Base-by-base conservation (phyloP, 2,113 vertebrate genomes). In the Nycticryphes semicollaris region DNA sequence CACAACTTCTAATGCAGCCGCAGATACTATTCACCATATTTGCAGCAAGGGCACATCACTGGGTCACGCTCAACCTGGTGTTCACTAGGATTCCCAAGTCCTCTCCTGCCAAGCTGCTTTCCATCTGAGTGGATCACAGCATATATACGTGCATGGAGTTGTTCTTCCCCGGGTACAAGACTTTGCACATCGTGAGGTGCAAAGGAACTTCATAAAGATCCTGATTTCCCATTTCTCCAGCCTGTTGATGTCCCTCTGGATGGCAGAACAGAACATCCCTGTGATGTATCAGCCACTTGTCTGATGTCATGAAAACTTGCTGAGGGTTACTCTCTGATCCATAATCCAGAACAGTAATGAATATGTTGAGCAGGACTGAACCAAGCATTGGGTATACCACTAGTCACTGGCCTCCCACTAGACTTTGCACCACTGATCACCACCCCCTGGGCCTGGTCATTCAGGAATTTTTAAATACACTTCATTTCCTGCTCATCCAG, bases 371-470 rank as follows among this genome's bases (percentile, higher is more conserved):
- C n/a, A 47, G 47, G 37, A 62, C 45, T 62, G 47, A 24, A 60
- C 13, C 6, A 45, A 51, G 30, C n/a, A 18, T 14, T 43, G 23
- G 10, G 2, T n/a, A 48, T 30, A 31, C 8, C 0, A 2, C 11
- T 45, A 54, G 54, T 69, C 70, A 39, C 54, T 66, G 24, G 14
- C 43, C 25, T 66, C 4, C 6, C 23, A 8, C 27, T 43, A 37
- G 25, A 59, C 43, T 57, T 48, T 89, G 21, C 6, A 23, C 21
- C 25, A 56, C 25, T 50, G 68, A 21, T 57, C 20, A 57, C 17
- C 14, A 35, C 18, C 3, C 50, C 14, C 35, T 43, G 50, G 11
- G 21, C 12, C n/a, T 21, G 10, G 16, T 24, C n/a, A 48, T 47
- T 64, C 48, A 48, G 10, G 31, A 7, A 56, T 16, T 50, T 57